These are phyloP conservation scores for rabbit (Oryctolagus cuniculus) DNA, from an alignment of 2,113 vertebrate genomes.

Conservation along the genomic window mOryCun1.1 NC_091445.1:92374501-92375000, in stretches of 20 bases:
- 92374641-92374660: background rate
- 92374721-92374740: rapidly evolving
- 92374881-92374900: background rate
- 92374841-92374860: background rate
- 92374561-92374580: background rate
- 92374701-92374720: background rate
- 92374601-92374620: background rate
- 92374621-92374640: background rate
- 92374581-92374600: too few relatives aligned
- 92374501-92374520: rapidly evolving
- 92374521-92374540: rapidly evolving
- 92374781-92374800: background rate
- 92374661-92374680: background rate
- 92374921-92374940: background rate
- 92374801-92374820: background rate
- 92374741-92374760: background rate
- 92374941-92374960: too few relatives aligned
- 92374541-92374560: too few relatives aligned
- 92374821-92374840: background rate
- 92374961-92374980: background rate
- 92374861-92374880: rapidly evolving
- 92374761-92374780: background rate
- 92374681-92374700: rapidly evolving
- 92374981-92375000: too few relatives aligned
- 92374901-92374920: background rate